Evolutionary conservation across 2,888 invertebrate species (phyloP).

Genomic region (Drosophila macrospina): DNA sequence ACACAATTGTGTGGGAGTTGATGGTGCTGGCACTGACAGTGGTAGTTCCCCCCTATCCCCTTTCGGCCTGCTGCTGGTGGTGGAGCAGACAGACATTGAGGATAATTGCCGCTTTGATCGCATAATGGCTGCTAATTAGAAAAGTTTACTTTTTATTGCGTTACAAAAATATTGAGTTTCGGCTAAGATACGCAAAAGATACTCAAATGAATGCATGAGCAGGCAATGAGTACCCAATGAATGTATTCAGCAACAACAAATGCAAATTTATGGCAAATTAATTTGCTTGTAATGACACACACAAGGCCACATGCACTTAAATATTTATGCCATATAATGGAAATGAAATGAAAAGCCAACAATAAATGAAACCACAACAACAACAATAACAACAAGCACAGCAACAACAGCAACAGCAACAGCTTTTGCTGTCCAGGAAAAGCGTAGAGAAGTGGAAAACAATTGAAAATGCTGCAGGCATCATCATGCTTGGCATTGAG

Average conservation of each 20-base stretch:
- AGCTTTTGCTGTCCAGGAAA: slow-evolving; percentile 21
- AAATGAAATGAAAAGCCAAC: slow-evolving; percentile 58
- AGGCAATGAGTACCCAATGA: slow-evolving; percentile 37
- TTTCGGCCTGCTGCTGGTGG: too few species aligned
- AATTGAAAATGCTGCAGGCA: slow-evolving; percentile 41
- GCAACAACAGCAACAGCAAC: slow-evolving; percentile 15
- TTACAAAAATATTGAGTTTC: slow-evolving; percentile 58
- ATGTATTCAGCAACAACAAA: slow-evolving; percentile 47
- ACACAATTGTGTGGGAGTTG: slow-evolving; percentile 16
- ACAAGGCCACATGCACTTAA: slow-evolving; percentile 59
- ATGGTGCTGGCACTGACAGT: too few species aligned
- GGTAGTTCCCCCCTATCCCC: not conserved
- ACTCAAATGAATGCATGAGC: not conserved
- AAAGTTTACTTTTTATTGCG: slow-evolving; percentile 75
- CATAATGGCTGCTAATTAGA: slow-evolving; percentile 84
- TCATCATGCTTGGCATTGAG: slow-evolving; percentile 14
- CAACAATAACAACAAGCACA: slow-evolving; percentile 28
- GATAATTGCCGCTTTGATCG: slow-evolving; percentile 83
- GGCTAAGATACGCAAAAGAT: slow-evolving; percentile 7
- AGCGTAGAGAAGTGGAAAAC: slow-evolving; percentile 33
- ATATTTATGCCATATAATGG: slow-evolving; percentile 65
- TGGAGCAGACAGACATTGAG: too few species aligned
- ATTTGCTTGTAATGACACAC: slow-evolving; percentile 62
- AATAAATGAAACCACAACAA: slow-evolving; percentile 31
- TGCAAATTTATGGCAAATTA: slow-evolving; percentile 74